Evolutionary conservation across 2,797 vertebrate species (phyloP).

Genomic region (Fratercula arctica): DNA sequence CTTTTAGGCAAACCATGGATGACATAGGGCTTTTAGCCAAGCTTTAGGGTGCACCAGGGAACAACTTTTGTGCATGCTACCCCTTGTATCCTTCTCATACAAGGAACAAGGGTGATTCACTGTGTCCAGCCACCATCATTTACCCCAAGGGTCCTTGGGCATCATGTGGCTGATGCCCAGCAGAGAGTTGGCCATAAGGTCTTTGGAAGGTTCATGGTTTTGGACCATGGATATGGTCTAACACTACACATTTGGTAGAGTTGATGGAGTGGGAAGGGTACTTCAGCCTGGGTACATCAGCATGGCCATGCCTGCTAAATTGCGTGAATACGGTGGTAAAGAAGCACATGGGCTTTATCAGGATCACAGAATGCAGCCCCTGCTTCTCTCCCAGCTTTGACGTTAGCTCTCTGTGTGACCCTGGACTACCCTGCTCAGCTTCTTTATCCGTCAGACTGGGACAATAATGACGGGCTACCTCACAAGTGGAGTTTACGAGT

Average conservation of each 20-base stretch:
- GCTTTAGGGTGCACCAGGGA: neutral
- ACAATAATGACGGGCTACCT: neutral
- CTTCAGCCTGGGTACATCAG: neutral
- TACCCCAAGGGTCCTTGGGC: neutral
- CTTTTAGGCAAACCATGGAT: neutral
- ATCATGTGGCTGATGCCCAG: neutral
- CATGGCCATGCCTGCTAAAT: neutral
- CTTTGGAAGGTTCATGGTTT: neutral
- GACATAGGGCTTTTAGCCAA: neutral
- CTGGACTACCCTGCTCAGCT: neutral
- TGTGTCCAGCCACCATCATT: neutral
- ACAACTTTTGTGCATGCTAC: neutral
- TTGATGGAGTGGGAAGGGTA: neutral
- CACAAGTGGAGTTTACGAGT: neutral
- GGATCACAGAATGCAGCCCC: neutral
- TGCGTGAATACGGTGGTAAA: neutral
- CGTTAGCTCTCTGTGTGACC: neutral
- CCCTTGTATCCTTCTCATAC: neutral
- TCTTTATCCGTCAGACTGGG: neutral
- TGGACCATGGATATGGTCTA: neutral
- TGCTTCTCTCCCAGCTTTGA: neutral
- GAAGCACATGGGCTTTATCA: neutral
- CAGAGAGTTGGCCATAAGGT: neutral
- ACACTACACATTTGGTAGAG: neutral
- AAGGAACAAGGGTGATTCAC: neutral